phyloP scores from a whole-genome alignment of 2,797 vertebrate species.

The Myiotriccus ornatus region DNA sequence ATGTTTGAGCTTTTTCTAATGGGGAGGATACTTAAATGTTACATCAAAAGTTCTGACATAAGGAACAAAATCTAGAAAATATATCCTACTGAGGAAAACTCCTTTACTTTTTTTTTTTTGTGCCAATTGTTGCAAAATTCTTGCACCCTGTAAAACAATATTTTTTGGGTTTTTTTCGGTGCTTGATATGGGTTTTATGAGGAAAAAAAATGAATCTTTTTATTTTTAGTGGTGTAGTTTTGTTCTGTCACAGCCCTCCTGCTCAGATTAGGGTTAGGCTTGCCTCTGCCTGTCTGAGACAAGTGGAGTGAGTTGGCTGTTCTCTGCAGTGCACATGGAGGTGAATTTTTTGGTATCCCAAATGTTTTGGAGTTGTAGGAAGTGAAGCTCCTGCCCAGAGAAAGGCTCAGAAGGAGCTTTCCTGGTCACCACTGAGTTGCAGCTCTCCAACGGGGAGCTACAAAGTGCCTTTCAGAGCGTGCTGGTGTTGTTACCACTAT shows the following conservation, averaged over 20 bases:
- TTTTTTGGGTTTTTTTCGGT: not conserved
- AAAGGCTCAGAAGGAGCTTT: not conserved
- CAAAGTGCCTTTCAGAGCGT: not conserved
- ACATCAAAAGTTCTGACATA: not conserved
- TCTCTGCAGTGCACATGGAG: not conserved
- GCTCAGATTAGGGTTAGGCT: not conserved
- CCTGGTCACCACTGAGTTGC: not conserved
- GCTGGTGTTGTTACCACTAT: not conserved
- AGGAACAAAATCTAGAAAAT: not conserved
- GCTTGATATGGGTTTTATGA: not conserved
- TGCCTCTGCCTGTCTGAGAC: not conserved
- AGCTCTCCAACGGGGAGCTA: not conserved
- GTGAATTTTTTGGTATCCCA: not conserved
- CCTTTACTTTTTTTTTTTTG: not conserved
- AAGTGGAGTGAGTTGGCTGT: not conserved
- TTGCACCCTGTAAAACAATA: not conserved
- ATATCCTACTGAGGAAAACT: not conserved
- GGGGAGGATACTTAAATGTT: not conserved
- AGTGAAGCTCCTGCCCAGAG: not conserved
- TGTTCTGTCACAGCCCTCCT: not conserved
- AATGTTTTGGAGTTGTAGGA: not conserved
- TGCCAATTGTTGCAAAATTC: not conserved
- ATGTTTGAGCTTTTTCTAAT: not conserved
- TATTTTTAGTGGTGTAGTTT: not conserved
- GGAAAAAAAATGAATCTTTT: not conserved